phyloP scores from a whole-genome alignment of 2,113 vertebrate genomes.

The Indri indri region DNA sequence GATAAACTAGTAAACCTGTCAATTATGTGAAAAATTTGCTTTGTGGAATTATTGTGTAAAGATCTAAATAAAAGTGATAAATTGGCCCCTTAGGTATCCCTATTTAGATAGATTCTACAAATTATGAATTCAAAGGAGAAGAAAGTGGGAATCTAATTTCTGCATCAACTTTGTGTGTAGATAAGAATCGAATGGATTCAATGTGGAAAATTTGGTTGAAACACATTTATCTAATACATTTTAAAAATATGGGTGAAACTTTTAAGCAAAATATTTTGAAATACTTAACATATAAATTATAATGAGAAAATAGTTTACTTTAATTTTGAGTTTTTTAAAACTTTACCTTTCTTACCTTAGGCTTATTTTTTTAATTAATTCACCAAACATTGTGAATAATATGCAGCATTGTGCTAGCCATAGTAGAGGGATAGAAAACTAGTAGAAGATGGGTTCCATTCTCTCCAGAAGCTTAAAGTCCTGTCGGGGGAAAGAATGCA shows the following conservation, averaged over 20 bases:
- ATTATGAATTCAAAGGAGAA: slow-evolving; percentile 4
- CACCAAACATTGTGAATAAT: not conserved
- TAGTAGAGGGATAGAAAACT: not conserved
- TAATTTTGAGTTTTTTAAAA: slow-evolving; percentile 33
- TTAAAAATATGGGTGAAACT: not conserved
- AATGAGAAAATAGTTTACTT: slow-evolving; percentile 21
- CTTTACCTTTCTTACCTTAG: not conserved
- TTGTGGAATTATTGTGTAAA: slow-evolving; percentile 17
- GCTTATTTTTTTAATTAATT: not conserved
- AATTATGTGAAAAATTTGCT: slow-evolving; percentile 9
- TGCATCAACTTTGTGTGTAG: not conserved
- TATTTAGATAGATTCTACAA: not conserved
- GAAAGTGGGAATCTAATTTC: not conserved
- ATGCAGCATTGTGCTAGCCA: not conserved
- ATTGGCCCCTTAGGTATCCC: not conserved
- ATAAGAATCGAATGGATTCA: not conserved
- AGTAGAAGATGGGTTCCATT: not conserved
- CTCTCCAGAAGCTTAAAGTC: not conserved
- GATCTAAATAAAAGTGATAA: slow-evolving; percentile 13
- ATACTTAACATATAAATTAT: not conserved
- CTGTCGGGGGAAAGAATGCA: not conserved
- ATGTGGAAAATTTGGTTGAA: not conserved
- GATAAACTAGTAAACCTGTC: not conserved
- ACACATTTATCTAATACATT: not conserved
- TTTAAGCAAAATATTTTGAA: slow-evolving; percentile 18